phyloP scores from a whole-genome alignment of 2,888 invertebrate species.

The Folsomia candida region DNA sequence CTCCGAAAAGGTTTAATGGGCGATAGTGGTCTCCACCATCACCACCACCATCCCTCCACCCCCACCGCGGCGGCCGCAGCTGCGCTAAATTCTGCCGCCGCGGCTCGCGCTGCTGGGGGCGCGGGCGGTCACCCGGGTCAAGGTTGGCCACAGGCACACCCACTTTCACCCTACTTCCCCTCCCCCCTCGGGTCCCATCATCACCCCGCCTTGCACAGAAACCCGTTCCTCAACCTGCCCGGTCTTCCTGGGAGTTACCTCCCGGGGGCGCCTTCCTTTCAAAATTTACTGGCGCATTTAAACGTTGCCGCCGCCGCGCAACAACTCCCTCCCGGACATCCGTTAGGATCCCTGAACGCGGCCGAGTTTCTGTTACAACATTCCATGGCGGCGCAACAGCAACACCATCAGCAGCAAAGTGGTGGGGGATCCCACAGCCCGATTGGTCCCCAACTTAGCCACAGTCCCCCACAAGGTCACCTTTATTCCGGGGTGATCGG shows the following conservation, averaged over 20 bases:
- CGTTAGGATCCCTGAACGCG: conserved; percentile 5
- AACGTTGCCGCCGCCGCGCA: conserved; percentile 50
- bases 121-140: too few species aligned
- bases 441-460: too few species aligned
- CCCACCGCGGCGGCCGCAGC: conserved; percentile 33
- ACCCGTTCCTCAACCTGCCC: conserved; percentile 56
- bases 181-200: conserved; percentile 56
- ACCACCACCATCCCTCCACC: conserved; percentile 20
- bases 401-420: background rate
- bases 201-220: conserved; percentile 57
- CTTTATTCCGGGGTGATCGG: conserved; percentile 38
- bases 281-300: conserved; percentile 75
- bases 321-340: conserved; percentile 41
- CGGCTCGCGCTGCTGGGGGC: conserved; percentile 55
- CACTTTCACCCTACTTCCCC: conserved; percentile 52
- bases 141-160: too few species aligned
- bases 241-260: conserved; percentile 63
- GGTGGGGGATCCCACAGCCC: background rate
- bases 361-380: conserved; percentile 24
- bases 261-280: conserved; percentile 68
- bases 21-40: conserved; percentile 39
- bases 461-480: conserved; percentile 37
- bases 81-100: conserved; percentile 54
- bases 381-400: conserved; percentile 5
- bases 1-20: conserved; percentile 57